phyloP scores from a whole-genome alignment of 2,797 vertebrate species.

The Danio tinwini region DNA sequence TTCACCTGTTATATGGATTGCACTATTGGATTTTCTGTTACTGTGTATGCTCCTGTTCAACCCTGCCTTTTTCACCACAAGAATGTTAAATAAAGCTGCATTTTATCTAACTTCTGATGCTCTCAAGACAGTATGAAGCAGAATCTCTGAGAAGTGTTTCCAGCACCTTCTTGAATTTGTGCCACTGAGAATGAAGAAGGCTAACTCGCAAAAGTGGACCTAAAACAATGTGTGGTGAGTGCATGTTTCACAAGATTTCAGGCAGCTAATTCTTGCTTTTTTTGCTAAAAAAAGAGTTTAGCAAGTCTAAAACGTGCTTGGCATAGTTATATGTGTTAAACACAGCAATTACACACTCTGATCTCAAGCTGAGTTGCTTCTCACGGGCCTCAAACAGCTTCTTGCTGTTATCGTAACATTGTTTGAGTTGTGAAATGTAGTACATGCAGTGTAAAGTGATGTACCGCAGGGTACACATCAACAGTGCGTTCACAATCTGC shows the following conservation, averaged over 20 bases:
- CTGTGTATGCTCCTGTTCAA: too few relatives aligned
- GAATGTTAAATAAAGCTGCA: too few relatives aligned
- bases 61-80: too few relatives aligned
- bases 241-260: background rate
- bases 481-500: conserved; percentile 2
- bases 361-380: background rate
- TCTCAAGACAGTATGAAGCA: too few relatives aligned
- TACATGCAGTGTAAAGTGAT: background rate
- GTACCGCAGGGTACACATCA: background rate
- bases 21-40: too few relatives aligned
- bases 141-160: too few relatives aligned
- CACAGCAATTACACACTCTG: background rate
- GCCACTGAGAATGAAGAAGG: too few relatives aligned
- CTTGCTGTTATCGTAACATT: background rate
- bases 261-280: background rate
- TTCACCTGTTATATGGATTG: too few relatives aligned
- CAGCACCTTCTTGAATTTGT: too few relatives aligned
- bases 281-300: background rate
- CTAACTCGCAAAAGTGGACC: too few relatives aligned
- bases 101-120: too few relatives aligned
- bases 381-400: conserved; percentile 11
- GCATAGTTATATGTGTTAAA: background rate
- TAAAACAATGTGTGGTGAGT: too few relatives aligned
- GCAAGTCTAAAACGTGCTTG: background rate
- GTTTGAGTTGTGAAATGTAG: background rate